A percentile compares a stretch with the other conserved stretches of the same genome.
phyloP scores from a whole-genome alignment of 2,797 vertebrate genomes.

The Bovichtus variegatus region DNA sequence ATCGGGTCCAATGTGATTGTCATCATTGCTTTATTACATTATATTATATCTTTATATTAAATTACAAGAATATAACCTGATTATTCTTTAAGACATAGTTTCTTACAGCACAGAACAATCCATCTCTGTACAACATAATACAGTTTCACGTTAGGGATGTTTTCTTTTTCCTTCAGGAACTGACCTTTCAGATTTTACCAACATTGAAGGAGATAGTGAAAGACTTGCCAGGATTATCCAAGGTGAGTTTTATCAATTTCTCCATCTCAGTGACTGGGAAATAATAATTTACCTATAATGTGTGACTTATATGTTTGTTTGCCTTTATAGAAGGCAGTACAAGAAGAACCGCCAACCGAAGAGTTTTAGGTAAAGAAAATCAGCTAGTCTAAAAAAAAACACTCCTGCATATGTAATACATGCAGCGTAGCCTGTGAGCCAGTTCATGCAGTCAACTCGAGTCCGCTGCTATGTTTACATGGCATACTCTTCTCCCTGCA shows the following conservation, averaged over 20 bases:
- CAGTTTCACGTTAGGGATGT: neutral
- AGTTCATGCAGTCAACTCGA: conserved; percentile 10
- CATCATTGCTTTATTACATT: neutral
- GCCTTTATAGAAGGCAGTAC: conserved; percentile 55
- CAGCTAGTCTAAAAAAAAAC: neutral
- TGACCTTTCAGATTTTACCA: conserved; percentile 40
- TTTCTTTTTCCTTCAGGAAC: conserved; percentile 51
- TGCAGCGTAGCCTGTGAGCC: conserved; percentile 18
- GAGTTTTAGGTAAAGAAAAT: conserved; percentile 72
- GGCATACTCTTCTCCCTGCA: conserved; percentile 4
- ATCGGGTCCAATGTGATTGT: neutral
- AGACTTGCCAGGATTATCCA: conserved; percentile 84
- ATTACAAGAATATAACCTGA: neutral
- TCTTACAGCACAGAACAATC: neutral
- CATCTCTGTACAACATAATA: neutral
- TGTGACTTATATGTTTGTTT: conserved; percentile 58
- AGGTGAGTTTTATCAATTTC: conserved; percentile 78
- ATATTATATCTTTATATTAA: too few species aligned
- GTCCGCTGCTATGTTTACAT: conserved; percentile 2
- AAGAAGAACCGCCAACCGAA: conserved; percentile 51
- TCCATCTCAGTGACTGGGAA: neutral
- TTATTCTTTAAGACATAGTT: neutral
- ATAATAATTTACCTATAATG: conserved; percentile 11
- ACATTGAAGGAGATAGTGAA: conserved; percentile 82
- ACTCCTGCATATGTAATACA: conserved; percentile 23